These are phyloP conservation scores for Agrotis segetum DNA, from an alignment of 2,888 invertebrate species.

Conservation along the genomic window DNA sequence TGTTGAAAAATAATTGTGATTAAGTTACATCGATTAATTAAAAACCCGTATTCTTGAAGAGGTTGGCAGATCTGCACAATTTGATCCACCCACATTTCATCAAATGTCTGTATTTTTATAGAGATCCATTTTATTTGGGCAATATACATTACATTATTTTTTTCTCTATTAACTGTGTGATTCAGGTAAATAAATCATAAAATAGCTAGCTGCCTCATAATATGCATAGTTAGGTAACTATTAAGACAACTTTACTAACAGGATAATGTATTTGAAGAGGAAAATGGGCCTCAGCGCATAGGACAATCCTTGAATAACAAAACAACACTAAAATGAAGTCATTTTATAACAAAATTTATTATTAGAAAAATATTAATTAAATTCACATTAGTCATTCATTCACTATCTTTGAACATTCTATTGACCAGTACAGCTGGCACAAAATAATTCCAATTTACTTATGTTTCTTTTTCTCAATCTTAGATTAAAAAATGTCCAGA, in stretches of 20 bases:
- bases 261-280: conserved; percentile 6
- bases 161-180: too few relatives aligned
- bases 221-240: background rate
- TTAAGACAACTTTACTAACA: background rate
- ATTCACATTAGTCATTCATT: conserved; percentile 22
- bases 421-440: conserved; percentile 2
- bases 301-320: conserved; percentile 18
- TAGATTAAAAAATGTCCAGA: too few relatives aligned
- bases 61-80: too few relatives aligned
- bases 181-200: too few relatives aligned
- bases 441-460: conserved; percentile 11
- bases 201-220: background rate
- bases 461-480: conserved; percentile 4
- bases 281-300: background rate
- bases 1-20: too few relatives aligned
- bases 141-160: too few relatives aligned
- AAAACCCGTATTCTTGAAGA: too few relatives aligned
- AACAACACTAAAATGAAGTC: conserved; percentile 5
- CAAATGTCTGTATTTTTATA: too few relatives aligned
- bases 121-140: too few relatives aligned
- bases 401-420: background rate
- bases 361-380: conserved; percentile 48
- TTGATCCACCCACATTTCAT: too few relatives aligned
- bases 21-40: too few relatives aligned
- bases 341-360: conserved; percentile 32